Conservation (phyloP, 2,113 vertebrate species). For the Pogona vitticeps region DNA sequence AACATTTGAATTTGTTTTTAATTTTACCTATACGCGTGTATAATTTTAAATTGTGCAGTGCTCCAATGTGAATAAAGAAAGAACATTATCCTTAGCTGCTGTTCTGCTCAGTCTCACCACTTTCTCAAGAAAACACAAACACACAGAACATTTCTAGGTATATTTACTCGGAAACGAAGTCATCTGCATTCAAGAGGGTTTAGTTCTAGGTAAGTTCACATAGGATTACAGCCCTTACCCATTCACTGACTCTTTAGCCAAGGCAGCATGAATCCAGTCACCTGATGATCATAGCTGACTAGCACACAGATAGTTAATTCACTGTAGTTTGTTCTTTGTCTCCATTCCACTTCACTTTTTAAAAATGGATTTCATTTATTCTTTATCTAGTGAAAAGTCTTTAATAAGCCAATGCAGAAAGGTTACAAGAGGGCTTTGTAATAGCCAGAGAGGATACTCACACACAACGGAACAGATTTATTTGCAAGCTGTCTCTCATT, state of each 20-base stretch:
- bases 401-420: slow-evolving; percentile 27
- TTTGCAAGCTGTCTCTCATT: slow-evolving; percentile 62
- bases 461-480: slow-evolving; percentile 46
- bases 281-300: neutral
- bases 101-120: neutral
- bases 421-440: slow-evolving; percentile 14
- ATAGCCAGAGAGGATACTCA: slow-evolving; percentile 44
- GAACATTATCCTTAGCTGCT: neutral
- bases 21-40: too few relatives aligned
- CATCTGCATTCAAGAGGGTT: neutral
- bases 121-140: neutral
- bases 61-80: too few relatives aligned
- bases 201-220: neutral
- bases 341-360: neutral
- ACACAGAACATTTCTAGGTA: neutral
- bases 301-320: slow-evolving; percentile 13
- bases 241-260: neutral
- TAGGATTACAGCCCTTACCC: neutral
- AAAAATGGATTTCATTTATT: slow-evolving; percentile 15
- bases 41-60: too few relatives aligned
- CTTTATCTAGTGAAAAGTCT: slow-evolving; percentile 13
- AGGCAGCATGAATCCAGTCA: neutral
- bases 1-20: too few relatives aligned
- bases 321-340: neutral
- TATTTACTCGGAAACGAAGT: neutral